Evolutionary conservation across 1,140 invertebrate species (phyloP).

Genomic region (Dendrolimus kikuchii): DNA sequence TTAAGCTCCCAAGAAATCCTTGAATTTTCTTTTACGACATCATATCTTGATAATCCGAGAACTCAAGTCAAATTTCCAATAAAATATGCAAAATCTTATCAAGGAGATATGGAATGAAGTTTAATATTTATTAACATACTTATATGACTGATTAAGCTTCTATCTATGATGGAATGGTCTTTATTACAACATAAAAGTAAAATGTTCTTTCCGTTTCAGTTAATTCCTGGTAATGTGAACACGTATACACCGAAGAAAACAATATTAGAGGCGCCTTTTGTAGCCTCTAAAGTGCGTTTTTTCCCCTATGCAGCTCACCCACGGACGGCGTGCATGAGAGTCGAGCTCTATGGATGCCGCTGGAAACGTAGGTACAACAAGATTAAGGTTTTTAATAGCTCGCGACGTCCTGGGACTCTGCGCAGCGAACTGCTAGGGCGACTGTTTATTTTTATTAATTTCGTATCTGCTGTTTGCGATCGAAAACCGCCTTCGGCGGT

Average conservation of each 20-base stretch:
- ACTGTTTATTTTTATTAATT: conserved; percentile 11
- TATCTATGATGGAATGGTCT: too few species aligned
- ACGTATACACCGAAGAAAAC: conserved; percentile 87
- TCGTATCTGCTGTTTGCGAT: conserved; percentile 17
- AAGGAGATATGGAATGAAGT: too few species aligned
- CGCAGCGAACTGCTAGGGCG: conserved; percentile 32
- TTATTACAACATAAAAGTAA: not conserved
- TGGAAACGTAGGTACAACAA: conserved; percentile 84
- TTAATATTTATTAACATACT: too few species aligned
- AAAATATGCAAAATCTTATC: too few species aligned
- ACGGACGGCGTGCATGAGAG: conserved; percentile 92
- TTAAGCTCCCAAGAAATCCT: too few species aligned
- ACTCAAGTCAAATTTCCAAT: too few species aligned
- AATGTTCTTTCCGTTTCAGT: conserved; percentile 74
- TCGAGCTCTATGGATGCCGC: conserved; percentile 90
- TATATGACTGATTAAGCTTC: too few species aligned
- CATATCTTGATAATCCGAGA: too few species aligned
- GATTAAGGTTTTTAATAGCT: conserved; percentile 29
- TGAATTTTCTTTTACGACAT: too few species aligned
- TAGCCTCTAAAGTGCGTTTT: conserved; percentile 90
- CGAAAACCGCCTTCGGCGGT: conserved; percentile 37
- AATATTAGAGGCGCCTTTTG: conserved; percentile 85
- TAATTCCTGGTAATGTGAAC: conserved; percentile 89
- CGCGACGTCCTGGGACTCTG: conserved; percentile 41
- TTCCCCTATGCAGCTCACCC: conserved; percentile 91